Conservation (phyloP, 2,113 vertebrate species). For the Petromus typicus region DNA sequence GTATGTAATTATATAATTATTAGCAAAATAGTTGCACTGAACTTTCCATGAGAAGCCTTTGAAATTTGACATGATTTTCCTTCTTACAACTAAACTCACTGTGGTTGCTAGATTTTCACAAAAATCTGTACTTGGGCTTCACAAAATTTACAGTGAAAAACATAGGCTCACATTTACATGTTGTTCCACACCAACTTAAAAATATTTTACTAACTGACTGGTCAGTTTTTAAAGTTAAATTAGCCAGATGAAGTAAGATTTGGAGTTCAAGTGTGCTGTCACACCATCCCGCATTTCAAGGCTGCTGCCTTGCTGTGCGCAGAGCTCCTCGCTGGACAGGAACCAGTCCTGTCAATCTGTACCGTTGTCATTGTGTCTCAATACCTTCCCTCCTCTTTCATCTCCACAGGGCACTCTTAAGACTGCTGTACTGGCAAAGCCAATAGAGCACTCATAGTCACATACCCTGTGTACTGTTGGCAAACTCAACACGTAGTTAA, state of each 20-base stretch:
- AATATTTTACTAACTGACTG: constrained; percentile 10
- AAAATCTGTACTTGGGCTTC: constrained; percentile 42
- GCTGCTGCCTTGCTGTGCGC: too few species aligned
- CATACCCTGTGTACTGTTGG: neutral
- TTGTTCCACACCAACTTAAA: neutral
- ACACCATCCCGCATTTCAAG: neutral
- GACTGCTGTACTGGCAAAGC: neutral
- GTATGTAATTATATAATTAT: constrained; percentile 31
- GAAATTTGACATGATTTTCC: constrained; percentile 15
- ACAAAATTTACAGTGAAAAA: constrained; percentile 29
- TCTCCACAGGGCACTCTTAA: neutral
- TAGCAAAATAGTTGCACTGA: constrained; percentile 45
- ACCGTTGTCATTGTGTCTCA: fast-evolving
- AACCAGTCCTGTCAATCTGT: fast-evolving
- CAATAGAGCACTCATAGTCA: neutral
- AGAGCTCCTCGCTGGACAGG: neutral
- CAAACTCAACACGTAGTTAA: neutral
- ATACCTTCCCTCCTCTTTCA: neutral
- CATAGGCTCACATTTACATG: neutral
- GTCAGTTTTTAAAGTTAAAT: neutral
- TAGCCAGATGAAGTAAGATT: neutral
- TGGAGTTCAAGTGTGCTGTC: neutral
- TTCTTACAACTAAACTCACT: neutral
- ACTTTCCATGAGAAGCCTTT: constrained; percentile 30
- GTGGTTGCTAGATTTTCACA: constrained; percentile 32